Percentiles rank a stretch among this genome's conserved stretches.
Evolutionary conservation across 1,140 invertebrate species (phyloP).

Genomic region (Penaeus vannamei): DNA sequence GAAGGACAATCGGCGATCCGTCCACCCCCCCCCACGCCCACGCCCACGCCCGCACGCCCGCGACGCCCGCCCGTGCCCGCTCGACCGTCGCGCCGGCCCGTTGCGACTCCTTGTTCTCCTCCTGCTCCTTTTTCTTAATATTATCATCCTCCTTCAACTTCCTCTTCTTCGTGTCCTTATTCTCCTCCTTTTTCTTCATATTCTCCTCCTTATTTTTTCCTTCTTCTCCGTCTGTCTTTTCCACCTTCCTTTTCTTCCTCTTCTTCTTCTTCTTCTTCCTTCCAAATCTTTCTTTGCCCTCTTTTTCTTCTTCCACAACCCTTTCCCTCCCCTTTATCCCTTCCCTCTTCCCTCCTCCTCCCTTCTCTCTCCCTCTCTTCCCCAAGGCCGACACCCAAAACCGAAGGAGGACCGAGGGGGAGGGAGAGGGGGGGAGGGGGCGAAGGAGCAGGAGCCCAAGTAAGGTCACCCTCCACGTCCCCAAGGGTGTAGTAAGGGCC

Average conservation of each 20-base stretch:
- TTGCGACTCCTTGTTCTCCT: neutral
- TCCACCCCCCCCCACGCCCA: too few species aligned
- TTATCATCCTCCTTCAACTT: neutral
- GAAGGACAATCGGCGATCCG: too few species aligned
- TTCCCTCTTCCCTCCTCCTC: neutral
- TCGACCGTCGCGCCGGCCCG: neutral
- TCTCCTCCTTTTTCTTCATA: neutral
- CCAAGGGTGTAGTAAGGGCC: too few species aligned
- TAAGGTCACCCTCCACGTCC: too few species aligned
- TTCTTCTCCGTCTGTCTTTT: neutral
- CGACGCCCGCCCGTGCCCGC: too few species aligned
- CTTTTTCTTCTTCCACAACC: too few species aligned
- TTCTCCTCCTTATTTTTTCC: neutral
- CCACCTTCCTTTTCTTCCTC: neutral
- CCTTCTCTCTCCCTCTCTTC: conserved; percentile 8
- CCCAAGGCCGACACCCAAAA: neutral
- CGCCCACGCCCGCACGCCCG: too few species aligned
- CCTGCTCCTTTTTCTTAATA: neutral
- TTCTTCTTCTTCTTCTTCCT: neutral
- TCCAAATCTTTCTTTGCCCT: too few species aligned
- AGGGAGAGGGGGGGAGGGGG: too few species aligned
- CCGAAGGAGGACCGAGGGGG: neutral
- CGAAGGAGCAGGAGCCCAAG: too few species aligned
- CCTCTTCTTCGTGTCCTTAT: neutral
- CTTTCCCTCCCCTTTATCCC: too few species aligned